These are phyloP conservation scores for Chironex yamaguchii DNA, from an alignment of 30 jellyfish, hydroid and myxozoan genomes.

Conservation along the genomic window DNA sequence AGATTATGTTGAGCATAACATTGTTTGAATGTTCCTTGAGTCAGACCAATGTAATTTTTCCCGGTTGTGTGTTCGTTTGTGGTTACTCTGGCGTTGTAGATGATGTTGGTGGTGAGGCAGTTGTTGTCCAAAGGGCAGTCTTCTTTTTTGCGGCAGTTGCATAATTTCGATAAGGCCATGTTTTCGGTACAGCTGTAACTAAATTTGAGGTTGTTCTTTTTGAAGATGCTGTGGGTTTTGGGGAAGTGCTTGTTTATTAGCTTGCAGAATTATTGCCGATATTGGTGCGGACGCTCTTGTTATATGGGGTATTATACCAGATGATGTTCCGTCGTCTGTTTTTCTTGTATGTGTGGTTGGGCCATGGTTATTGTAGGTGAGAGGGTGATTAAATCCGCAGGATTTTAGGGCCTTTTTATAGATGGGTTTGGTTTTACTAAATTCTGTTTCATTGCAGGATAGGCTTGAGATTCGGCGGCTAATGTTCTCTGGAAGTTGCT, in stretches of 20 bases:
- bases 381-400: conserved; percentile 13
- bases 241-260: conserved; percentile 67
- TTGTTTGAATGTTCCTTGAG: no score
- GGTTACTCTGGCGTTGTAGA: conserved; percentile 52
- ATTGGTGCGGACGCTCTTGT: conserved; percentile 66
- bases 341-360: conserved; percentile 3
- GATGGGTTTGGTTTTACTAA: conserved; percentile 62
- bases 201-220: conserved; percentile 45
- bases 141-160: conserved; percentile 70
- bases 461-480: conserved; percentile 55
- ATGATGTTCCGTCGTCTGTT: conserved; percentile 48
- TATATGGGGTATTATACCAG: conserved; percentile 75
- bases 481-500: conserved; percentile 15
- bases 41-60: no score
- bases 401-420: conserved; percentile 69
- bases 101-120: conserved; percentile 53
- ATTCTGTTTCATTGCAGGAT: conserved; percentile 66
- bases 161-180: conserved; percentile 9
- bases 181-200: conserved; percentile 63
- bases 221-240: conserved; percentile 44
- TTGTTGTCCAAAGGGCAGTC: conserved; percentile 53
- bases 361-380: conserved; percentile 32
- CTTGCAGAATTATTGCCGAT: conserved; percentile 61
- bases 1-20: no score
- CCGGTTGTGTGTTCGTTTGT: neutral